Conservation (phyloP, 2,888 invertebrate species). For the Cataglyphis albicans region DNA sequence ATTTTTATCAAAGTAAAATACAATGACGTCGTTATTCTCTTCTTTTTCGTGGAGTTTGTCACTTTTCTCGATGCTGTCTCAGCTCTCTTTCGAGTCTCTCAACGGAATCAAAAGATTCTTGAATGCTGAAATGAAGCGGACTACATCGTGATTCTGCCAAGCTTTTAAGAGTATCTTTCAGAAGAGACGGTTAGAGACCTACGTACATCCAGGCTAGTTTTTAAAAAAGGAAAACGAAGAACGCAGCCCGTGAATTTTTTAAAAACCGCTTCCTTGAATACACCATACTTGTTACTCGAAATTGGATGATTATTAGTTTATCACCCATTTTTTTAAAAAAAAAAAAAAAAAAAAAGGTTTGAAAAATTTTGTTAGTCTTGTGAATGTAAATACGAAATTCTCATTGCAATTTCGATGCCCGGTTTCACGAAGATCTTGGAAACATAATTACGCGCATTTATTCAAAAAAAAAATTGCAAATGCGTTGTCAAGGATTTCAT, state of each 20-base stretch:
- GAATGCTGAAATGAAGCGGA: not conserved
- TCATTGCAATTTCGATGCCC: not conserved
- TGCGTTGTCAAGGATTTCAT: not conserved
- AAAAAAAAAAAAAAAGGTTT: not conserved
- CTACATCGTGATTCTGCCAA: not conserved
- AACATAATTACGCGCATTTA: not conserved
- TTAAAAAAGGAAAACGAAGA: not conserved
- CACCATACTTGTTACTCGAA: not conserved
- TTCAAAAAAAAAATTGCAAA: not conserved
- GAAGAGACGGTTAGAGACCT: not conserved
- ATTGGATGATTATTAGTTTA: not conserved
- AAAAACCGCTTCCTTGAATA: not conserved
- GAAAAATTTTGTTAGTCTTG: not conserved
- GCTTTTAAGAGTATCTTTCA: not conserved
- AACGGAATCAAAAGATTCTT: not conserved
- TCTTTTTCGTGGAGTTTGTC: not conserved
- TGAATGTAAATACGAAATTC: not conserved
- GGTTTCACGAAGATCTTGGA: not conserved
- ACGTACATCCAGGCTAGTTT: not conserved
- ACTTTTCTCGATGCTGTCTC: not conserved
- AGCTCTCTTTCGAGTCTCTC: not conserved
- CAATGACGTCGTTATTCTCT: not conserved
- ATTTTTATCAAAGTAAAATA: conserved; percentile 8
- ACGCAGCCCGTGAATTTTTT: not conserved
- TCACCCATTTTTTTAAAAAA: not conserved